Evolutionary conservation across 2,888 invertebrate species (phyloP).

Genomic region (Pseudococcus viburni): DNA sequence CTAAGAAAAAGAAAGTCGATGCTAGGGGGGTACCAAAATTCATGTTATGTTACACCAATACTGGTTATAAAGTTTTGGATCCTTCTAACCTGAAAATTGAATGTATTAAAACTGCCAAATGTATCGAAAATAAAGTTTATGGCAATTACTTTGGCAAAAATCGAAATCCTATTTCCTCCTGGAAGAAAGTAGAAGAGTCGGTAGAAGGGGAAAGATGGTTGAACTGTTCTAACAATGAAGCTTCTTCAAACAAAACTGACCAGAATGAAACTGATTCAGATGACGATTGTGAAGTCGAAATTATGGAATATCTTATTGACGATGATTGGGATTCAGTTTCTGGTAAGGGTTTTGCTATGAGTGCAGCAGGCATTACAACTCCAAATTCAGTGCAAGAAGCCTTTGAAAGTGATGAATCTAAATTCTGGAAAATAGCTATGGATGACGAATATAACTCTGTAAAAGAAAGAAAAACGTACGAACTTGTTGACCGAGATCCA

Average conservation of each 20-base stretch:
- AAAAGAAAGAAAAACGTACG: background rate
- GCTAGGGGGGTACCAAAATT: no score
- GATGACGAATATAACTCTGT: background rate
- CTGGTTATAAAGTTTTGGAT: no score
- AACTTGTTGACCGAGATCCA: background rate
- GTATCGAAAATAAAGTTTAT: background rate
- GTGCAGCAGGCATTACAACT: no score
- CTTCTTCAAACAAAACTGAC: no score
- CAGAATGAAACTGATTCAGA: background rate
- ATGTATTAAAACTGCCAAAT: background rate
- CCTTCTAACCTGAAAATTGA: background rate
- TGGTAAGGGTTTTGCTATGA: no score
- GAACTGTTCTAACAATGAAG: background rate
- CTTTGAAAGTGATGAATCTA: no score
- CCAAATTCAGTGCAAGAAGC: no score
- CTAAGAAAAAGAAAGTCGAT: background rate
- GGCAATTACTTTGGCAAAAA: background rate
- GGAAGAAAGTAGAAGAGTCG: background rate
- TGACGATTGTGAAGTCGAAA: background rate
- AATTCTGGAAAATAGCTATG: background rate
- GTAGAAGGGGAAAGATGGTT: slow-evolving; percentile 1
- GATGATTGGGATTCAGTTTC: no score
- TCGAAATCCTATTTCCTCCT: background rate
- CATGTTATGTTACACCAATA: no score
- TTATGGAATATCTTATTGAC: no score